Evolutionary conservation across 2,797 vertebrate genomes (phyloP).

Genomic region (Sebastes diploproa): DNA sequence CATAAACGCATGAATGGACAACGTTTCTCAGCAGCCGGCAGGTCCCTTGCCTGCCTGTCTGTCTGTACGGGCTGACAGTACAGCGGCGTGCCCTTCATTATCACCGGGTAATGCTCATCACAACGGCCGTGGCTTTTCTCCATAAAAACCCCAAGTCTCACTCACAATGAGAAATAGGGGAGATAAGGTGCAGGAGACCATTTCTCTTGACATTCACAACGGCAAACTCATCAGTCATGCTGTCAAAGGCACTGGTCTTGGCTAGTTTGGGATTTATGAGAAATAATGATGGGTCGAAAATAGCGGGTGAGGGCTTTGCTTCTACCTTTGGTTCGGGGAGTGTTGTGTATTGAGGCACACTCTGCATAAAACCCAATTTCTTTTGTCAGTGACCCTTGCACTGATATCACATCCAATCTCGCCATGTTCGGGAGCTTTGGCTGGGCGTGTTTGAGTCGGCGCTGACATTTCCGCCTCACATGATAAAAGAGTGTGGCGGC

Average conservation of each 20-base stretch:
- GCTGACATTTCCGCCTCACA: constrained; percentile 66
- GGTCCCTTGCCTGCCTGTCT: constrained; percentile 39
- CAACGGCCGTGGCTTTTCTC: constrained; percentile 77
- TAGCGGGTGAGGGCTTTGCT: constrained; percentile 70
- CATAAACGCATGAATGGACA: constrained; percentile 67
- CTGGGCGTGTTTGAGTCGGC: constrained; percentile 58
- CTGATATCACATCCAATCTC: constrained; percentile 77
- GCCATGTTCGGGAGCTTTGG: constrained; percentile 47
- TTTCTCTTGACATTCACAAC: constrained; percentile 87
- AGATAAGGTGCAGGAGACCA: constrained; percentile 84
- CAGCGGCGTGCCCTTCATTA: constrained; percentile 82
- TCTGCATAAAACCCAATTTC: constrained; percentile 83
- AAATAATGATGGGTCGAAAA: constrained; percentile 86
- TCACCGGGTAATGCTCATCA: constrained; percentile 82
- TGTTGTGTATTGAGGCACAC: constrained; percentile 70
- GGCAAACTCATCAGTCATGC: constrained; percentile 87
- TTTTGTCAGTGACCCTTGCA: constrained; percentile 79
- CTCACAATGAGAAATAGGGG: constrained; percentile 82
- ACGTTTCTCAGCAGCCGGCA: constrained; percentile 41
- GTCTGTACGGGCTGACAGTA: constrained; percentile 69
- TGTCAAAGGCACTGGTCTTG: constrained; percentile 82
- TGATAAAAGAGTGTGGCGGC: constrained; percentile 48
- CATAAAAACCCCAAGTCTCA: constrained; percentile 77
- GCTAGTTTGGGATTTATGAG: constrained; percentile 86
- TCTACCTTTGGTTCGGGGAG: constrained; percentile 72